Conservation (phyloP, 2,888 invertebrate genomes). For the Amphipyra berbera region DNA sequence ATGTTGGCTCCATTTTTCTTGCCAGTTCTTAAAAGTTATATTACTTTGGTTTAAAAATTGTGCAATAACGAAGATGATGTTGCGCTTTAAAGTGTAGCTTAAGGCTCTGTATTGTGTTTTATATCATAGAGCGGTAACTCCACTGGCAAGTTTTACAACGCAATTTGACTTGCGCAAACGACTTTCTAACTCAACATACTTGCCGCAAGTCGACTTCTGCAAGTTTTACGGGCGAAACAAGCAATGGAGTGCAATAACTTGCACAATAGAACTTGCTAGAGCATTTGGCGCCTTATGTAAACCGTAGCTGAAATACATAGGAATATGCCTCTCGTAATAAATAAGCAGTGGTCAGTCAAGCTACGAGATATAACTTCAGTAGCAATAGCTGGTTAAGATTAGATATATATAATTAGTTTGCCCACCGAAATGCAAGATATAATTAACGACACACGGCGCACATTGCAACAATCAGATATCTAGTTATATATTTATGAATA, state of each 20-base stretch:
- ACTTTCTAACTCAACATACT: too few relatives aligned
- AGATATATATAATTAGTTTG: neutral
- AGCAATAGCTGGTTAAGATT: too few relatives aligned
- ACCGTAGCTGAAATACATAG: too few relatives aligned
- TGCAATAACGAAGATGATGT: conserved; percentile 25
- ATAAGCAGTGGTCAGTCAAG: neutral
- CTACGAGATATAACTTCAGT: too few relatives aligned
- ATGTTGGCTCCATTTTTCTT: conserved; percentile 58
- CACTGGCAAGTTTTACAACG: too few relatives aligned
- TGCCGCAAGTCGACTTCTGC: too few relatives aligned
- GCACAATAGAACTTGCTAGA: too few relatives aligned
- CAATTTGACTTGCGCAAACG: too few relatives aligned
- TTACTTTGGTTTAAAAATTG: conserved; percentile 40
- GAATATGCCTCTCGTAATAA: neutral
- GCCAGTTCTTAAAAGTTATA: conserved; percentile 32
- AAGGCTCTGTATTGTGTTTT: neutral
- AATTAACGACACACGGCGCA: conserved; percentile 24
- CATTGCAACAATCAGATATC: conserved; percentile 40
- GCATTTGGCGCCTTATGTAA: too few relatives aligned
- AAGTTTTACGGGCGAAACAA: too few relatives aligned
- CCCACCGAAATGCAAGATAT: conserved; percentile 15
- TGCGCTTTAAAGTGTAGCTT: conserved; percentile 7
- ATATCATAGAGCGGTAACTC: too few relatives aligned
- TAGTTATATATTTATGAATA: conserved; percentile 51
- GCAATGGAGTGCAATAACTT: too few relatives aligned